Conservation (phyloP, 2,797 vertebrate genomes). For the Rhinophrynus dorsalis region DNA sequence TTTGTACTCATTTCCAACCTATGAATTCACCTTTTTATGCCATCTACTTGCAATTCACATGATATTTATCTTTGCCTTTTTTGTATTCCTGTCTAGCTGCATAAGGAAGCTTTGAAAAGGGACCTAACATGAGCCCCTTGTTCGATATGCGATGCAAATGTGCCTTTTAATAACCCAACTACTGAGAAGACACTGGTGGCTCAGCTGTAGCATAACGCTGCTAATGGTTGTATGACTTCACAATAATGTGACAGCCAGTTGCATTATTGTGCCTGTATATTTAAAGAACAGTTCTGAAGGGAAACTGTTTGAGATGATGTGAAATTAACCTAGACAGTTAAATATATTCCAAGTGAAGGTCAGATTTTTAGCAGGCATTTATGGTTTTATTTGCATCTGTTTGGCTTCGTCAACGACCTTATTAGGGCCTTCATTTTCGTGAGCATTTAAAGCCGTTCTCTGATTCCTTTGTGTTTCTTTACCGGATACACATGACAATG, state of each 20-base stretch:
- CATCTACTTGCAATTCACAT: conserved; percentile 43
- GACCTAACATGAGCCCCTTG: conserved; percentile 58
- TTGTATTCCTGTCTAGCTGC: conserved; percentile 54
- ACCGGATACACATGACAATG: neutral
- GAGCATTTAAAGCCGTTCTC: neutral
- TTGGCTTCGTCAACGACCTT: too few species aligned
- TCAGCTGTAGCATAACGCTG: conserved; percentile 53
- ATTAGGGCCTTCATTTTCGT: neutral
- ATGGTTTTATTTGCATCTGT: neutral
- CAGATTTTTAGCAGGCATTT: neutral
- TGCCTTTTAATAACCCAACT: conserved; percentile 1
- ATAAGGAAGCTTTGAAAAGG: conserved; percentile 54
- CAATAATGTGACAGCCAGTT: neutral
- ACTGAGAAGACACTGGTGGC: conserved; percentile 47
- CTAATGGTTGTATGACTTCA: conserved; percentile 37
- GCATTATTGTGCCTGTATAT: neutral
- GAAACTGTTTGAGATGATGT: neutral
- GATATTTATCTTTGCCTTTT: conserved; percentile 55
- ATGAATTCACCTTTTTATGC: conserved; percentile 50
- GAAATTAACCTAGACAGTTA: neutral
- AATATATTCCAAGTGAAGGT: neutral
- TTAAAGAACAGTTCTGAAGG: neutral
- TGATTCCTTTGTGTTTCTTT: neutral
- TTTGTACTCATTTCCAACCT: conserved; percentile 51
- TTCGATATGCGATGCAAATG: conserved; percentile 60